A percentile compares a stretch with the other conserved stretches of the same genome.
These are phyloP conservation scores for Tenthredo notha DNA, from an alignment of 2,888 invertebrate species.

Conservation along the genomic window DNA sequence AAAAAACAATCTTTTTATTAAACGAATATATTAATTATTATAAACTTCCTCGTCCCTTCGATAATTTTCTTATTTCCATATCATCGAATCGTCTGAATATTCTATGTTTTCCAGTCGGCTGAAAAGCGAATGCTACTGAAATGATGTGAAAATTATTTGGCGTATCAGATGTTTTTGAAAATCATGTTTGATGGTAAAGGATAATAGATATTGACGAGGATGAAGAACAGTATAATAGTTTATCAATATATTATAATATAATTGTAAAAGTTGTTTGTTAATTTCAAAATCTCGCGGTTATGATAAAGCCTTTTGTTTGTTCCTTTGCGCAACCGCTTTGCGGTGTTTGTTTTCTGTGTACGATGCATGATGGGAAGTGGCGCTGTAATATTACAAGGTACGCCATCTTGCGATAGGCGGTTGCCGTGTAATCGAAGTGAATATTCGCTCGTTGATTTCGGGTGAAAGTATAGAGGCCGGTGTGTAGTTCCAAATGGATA, in stretches of 20 bases:
- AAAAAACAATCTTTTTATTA: background rate
- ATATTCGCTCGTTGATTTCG: constrained; percentile 67
- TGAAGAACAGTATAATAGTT: background rate
- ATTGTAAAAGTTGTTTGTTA: background rate
- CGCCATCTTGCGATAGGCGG: constrained; percentile 89
- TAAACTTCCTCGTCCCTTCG: background rate
- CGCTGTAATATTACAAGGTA: constrained; percentile 56
- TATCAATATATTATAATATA: background rate
- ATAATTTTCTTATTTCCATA: background rate
- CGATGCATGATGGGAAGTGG: constrained; percentile 54
- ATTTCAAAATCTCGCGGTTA: constrained; percentile 47
- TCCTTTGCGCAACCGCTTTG: constrained; percentile 49
- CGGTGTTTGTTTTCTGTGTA: constrained; percentile 47
- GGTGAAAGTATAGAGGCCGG: constrained; percentile 54
- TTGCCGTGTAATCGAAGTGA: constrained; percentile 82
- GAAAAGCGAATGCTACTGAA: background rate
- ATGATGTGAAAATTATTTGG: background rate
- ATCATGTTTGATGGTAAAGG: background rate
- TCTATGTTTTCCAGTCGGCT: background rate
- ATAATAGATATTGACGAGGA: background rate
- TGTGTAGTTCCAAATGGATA: constrained; percentile 51
- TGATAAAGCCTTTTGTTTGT: constrained; percentile 39
- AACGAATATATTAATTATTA: background rate
- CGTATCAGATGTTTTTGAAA: background rate
- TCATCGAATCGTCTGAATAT: background rate